A percentile compares a stretch with the other conserved stretches of the same genome.
Conservation (phyloP, 2,797 vertebrate genomes). For the Holocentrus rufus region DNA sequence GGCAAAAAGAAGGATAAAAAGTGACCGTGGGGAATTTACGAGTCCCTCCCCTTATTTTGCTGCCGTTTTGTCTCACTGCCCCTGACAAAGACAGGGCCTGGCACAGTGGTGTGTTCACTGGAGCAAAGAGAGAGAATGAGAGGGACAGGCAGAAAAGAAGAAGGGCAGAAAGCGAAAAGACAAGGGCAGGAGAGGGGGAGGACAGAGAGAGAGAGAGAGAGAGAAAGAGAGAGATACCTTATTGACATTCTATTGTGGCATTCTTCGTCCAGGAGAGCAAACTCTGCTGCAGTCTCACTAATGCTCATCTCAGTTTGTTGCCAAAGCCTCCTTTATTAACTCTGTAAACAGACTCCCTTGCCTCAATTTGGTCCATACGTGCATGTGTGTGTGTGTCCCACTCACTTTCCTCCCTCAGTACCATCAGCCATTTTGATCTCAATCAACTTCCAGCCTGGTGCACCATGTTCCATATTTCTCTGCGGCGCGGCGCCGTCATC, state of each 20-base stretch:
- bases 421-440: slow-evolving; percentile 59
- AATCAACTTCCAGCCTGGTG: slow-evolving; percentile 35
- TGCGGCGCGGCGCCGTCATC: not conserved
- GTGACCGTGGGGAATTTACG: slow-evolving; percentile 71
- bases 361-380: slow-evolving; percentile 35
- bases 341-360: slow-evolving; percentile 58
- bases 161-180: slow-evolving; percentile 50
- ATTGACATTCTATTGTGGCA: slow-evolving; percentile 57
- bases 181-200: slow-evolving; percentile 36
- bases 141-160: slow-evolving; percentile 28
- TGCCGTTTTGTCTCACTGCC: slow-evolving; percentile 60
- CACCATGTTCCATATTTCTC: slow-evolving; percentile 19
- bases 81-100: slow-evolving; percentile 56
- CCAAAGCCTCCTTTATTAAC: slow-evolving; percentile 64
- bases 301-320: slow-evolving; percentile 59
- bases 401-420: slow-evolving; percentile 23
- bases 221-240: slow-evolving; percentile 29
- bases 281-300: slow-evolving; percentile 44
- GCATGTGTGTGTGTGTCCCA: slow-evolving; percentile 8
- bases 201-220: not conserved
- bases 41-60: slow-evolving; percentile 62
- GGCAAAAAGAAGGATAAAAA: slow-evolving; percentile 43
- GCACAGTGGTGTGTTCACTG: slow-evolving; percentile 52
- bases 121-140: slow-evolving; percentile 45
- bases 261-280: slow-evolving; percentile 45